Percentiles rank a stretch among this genome's conserved stretches.
Conservation (phyloP, 2,888 invertebrate genomes). For the Acronicta aceris region DNA sequence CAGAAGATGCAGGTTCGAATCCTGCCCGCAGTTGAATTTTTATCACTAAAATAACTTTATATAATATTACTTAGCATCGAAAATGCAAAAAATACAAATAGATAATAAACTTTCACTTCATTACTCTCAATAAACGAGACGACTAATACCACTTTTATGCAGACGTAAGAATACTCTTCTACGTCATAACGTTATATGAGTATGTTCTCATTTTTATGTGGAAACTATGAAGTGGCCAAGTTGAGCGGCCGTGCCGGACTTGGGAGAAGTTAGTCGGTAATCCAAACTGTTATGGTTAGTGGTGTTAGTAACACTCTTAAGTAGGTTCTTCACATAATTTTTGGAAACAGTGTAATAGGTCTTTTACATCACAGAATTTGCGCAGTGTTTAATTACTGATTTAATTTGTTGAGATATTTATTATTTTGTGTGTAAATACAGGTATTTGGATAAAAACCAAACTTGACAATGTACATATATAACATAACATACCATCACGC, state of each 20-base stretch:
- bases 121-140: not conserved
- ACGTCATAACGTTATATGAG: slow-evolving; percentile 13
- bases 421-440: no score
- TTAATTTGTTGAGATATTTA: no score
- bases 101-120: not conserved
- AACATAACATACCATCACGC: no score
- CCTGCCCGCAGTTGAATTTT: no score
- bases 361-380: not conserved
- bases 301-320: slow-evolving; percentile 23
- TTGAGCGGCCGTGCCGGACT: slow-evolving; percentile 30
- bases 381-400: not conserved
- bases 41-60: no score
- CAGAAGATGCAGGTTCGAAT: no score
- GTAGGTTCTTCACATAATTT: slow-evolving; percentile 6
- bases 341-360: not conserved
- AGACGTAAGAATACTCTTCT: slow-evolving; percentile 38
- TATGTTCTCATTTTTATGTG: slow-evolving; percentile 46
- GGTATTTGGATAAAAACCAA: not conserved
- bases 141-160: slow-evolving; percentile 1
- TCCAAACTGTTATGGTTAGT: slow-evolving; percentile 30
- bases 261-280: slow-evolving; percentile 36
- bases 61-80: no score
- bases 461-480: no score
- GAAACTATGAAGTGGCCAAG: slow-evolving; percentile 53
- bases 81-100: no score